phyloP scores from a whole-genome alignment of 1,140 invertebrate genomes.

The Littorina saxatilis region DNA sequence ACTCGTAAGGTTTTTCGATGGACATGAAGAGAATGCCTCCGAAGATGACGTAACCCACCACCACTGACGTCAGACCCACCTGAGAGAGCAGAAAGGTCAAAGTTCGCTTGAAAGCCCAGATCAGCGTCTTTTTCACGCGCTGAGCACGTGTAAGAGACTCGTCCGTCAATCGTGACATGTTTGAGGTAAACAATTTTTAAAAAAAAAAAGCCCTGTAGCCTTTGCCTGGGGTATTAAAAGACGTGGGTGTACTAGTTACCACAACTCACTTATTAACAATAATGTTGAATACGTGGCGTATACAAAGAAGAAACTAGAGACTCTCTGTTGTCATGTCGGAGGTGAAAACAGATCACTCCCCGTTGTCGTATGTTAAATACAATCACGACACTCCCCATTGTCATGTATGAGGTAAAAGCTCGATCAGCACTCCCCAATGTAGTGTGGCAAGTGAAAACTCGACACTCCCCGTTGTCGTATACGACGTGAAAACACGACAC shows the following conservation, averaged over 20 bases:
- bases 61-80: conserved; percentile 56
- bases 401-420: too few species aligned
- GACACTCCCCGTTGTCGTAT: too few species aligned
- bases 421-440: too few species aligned
- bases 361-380: too few species aligned
- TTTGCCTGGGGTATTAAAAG: not conserved
- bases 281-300: not conserved
- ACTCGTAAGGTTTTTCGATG: conserved; percentile 83
- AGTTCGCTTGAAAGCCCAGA: conserved; percentile 40
- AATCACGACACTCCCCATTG: too few species aligned
- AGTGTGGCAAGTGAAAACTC: too few species aligned
- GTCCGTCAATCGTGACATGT: not conserved
- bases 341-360: too few species aligned
- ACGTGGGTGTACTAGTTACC: not conserved
- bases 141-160: conserved; percentile 17
- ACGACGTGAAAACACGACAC: too few species aligned
- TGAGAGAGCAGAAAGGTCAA: conserved; percentile 54
- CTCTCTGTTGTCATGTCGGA: too few species aligned
- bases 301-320: not conserved
- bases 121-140: conserved; percentile 24
- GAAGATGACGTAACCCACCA: conserved; percentile 69
- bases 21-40: conserved; percentile 69
- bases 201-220: too few species aligned
- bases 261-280: not conserved
- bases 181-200: not conserved